Evolutionary conservation across 2,888 invertebrate genomes (phyloP), one percentile per base, ranked within the genome.

Genomic region (Eupithecia centaureata): DNA sequence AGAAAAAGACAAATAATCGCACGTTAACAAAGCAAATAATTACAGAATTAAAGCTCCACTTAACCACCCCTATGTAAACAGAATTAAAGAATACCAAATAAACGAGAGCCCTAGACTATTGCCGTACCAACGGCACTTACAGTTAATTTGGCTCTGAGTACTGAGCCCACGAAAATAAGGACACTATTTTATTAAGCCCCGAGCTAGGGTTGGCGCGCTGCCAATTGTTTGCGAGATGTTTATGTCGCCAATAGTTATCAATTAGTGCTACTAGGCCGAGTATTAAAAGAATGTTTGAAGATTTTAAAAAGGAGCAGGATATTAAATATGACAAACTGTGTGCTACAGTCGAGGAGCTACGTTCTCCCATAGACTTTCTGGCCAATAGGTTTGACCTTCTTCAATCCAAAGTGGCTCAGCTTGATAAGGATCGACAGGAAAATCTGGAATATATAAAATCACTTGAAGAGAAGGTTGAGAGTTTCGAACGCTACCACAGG

Each of bases 81-180:
- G 63, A 68, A 69, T 72, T 68, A 65, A 67, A 72, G 71, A 71
- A 77, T 79, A 77, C 73, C 73, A 79, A 80, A 78, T 76, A 77
- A 69, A 42, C 60, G 60, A 73, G 73, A 72, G 70, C 68, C 32
- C 52, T 62, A 42, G 59, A 54, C 58, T 67, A 65, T 57, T 71
- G 63, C 62, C 70, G 62, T 73, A 70, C 65, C 54, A 70, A 58
- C 63, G 70, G 68, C 75, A 73, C 74, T 77, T 75, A 70, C 67
- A 74, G 75, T 73, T 76, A 76, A 79, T 77, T 77, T 76, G 68
- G 68, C 54, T 65, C 60, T 69, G 62, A 67, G 70, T 72, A 73
- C 47, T 47, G 47, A 47, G 63, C 70, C 76, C 63, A 67, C 63
- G 70, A 71, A 77, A 76, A 76, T 77, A 78, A 70, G 71, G 72